Base-by-base conservation (phyloP, 2,797 vertebrate species). In the Alosa sapidissima region DNA sequence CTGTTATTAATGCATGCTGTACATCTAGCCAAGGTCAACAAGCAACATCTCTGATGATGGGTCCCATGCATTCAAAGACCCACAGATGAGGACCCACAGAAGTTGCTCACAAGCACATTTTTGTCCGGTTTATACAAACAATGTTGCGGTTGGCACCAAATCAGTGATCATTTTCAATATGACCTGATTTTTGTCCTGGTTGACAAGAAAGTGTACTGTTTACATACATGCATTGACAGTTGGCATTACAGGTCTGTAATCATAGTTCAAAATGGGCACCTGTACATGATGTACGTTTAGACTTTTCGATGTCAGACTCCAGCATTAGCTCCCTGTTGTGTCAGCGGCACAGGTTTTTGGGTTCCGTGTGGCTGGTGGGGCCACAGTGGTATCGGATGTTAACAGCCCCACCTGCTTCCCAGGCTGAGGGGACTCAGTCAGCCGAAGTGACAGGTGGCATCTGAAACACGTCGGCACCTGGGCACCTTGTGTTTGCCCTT, bases 351-450 rank as follows among this genome's bases (percentile, higher is more conserved):
- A 65, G 62, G 9, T 72, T 41, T 72, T 72, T 36, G 65, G 65
- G 65, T 41, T 72, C 65, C 65, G 14, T 41, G 33, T 72, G 65
- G 65, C 65, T 72, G 13, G 65, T 36, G 5, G 5, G 65, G 28
- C 65, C 65, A 72, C 36, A 16, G 65, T 28, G 13, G 13, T 41
- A 33, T 41, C 65, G 33, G 24, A 11, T 11, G 24, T 28, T 24
- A 28, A 33, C 62, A 36, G 65, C 65, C 62, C 65, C 33, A 28
- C 28, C 65, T 72, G 65, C 24, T 72, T 72, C 21, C 65, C 9
- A 36, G 28, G 65, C 33, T 72, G 33, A 72, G 13, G 65, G 65
- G 65, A 72, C 36, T 41, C 65, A 72, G 65, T 72, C 65, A 72
- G 65, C 3, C 65, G 13, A 13, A 36, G 65, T 72, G 65, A 72